Percentiles rank a stretch among this genome's conserved stretches.
Conservation (phyloP, 1,140 invertebrate genomes). For the Scaptomyza pallida region DNA sequence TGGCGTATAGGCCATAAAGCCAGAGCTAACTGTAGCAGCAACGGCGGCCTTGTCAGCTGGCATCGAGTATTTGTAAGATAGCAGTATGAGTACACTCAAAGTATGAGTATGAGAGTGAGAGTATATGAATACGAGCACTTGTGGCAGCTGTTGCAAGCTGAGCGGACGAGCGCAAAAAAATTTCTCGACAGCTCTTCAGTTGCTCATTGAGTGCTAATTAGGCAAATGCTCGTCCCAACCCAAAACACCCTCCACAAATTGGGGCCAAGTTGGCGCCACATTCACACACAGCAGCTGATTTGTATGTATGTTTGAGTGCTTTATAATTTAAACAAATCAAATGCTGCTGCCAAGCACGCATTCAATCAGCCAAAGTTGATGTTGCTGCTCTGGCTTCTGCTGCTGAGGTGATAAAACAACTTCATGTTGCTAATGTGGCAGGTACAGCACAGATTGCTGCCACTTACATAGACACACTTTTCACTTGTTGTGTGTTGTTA, state of each 20-base stretch:
- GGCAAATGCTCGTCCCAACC: constrained; percentile 61
- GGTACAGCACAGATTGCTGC: constrained; percentile 15
- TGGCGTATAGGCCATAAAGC: constrained; percentile 5
- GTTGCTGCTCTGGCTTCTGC: constrained; percentile 41
- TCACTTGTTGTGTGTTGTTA: constrained; percentile 24
- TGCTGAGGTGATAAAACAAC: constrained; percentile 72
- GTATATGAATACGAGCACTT: constrained; percentile 25
- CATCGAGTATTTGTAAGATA: constrained; percentile 29
- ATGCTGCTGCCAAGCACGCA: constrained; percentile 70
- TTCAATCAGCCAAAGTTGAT: constrained; percentile 71
- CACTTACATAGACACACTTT: constrained; percentile 4
- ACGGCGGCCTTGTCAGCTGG: constrained; percentile 35
- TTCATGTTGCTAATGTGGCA: constrained; percentile 43
- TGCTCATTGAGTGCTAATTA: constrained; percentile 78
- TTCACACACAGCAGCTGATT: constrained; percentile 38
- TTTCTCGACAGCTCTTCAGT: constrained; percentile 52
- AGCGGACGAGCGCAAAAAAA: constrained; percentile 17
- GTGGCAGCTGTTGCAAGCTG: constrained; percentile 33
- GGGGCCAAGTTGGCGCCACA: constrained; percentile 80
- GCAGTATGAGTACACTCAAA: constrained; percentile 1
- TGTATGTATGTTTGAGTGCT: constrained; percentile 55
- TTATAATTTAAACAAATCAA: constrained; percentile 81
- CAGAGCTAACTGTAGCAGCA: not conserved
- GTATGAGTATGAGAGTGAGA: constrained; percentile 15
- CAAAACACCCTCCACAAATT: constrained; percentile 49